Evolutionary conservation across 2,888 invertebrate genomes (phyloP).

Genomic region (Stegana nigrithorax): DNA sequence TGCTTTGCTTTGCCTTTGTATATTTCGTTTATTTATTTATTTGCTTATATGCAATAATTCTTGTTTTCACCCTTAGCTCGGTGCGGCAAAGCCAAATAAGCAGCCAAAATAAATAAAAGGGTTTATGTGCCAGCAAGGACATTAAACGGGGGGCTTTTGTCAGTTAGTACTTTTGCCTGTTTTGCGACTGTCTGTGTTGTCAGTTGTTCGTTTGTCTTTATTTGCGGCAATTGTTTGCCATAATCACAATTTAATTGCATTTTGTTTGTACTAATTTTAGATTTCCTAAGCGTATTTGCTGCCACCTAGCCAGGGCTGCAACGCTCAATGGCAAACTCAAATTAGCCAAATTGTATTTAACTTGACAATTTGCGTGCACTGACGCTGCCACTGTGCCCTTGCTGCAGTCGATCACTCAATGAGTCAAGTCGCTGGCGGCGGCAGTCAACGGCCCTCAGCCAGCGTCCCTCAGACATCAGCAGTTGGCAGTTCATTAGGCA

Average conservation of each 20-base stretch:
- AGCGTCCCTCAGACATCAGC: constrained; percentile 56
- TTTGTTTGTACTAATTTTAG: constrained; percentile 53
- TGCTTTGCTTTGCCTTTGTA: not conserved
- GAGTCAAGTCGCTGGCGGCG: no score
- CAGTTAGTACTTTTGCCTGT: no score
- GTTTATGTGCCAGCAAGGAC: not conserved
- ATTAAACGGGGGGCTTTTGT: not conserved
- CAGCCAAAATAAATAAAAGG: no score
- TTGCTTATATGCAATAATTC: not conserved
- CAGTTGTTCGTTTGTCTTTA: no score
- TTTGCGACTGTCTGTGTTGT: no score
- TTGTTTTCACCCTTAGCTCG: not conserved
- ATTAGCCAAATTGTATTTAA: constrained; percentile 63
- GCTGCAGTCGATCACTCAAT: no score
- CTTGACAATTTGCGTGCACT: constrained; percentile 58
- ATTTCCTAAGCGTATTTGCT: constrained; percentile 36
- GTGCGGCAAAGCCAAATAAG: no score
- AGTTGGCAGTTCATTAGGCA: constrained; percentile 31
- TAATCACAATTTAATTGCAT: constrained; percentile 60
- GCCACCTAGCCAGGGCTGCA: not conserved
- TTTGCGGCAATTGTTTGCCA: constrained; percentile 40
- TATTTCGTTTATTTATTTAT: not conserved
- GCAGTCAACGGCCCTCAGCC: constrained; percentile 15
- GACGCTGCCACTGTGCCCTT: constrained; percentile 34
- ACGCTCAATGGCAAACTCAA: constrained; percentile 42